Percentiles rank a stretch among this genome's conserved stretches.
Conservation (phyloP, 2,888 invertebrate genomes). For the Hyles lineata region DNA sequence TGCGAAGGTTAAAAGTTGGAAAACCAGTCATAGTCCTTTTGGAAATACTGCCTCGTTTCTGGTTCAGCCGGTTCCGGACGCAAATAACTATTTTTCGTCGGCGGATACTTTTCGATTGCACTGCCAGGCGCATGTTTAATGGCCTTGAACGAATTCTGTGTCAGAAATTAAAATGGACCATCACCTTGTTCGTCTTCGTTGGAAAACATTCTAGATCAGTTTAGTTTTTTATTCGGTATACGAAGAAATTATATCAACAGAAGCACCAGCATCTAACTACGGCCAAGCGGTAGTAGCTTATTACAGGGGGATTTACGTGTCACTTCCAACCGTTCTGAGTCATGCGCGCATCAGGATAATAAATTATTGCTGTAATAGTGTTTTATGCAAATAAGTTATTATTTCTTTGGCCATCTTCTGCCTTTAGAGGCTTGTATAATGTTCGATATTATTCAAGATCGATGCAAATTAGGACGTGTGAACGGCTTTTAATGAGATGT, state of each 20-base stretch:
- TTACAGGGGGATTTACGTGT: conserved; percentile 13
- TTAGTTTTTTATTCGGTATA: not conserved
- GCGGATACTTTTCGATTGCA: no score
- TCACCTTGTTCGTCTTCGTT: no score
- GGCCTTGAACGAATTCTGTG: no score
- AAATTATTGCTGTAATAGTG: not conserved
- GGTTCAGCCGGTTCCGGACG: no score
- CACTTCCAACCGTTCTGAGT: conserved; percentile 4
- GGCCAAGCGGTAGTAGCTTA: conserved; percentile 4
- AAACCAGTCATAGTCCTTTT: no score
- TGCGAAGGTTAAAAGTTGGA: no score
- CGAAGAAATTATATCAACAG: not conserved
- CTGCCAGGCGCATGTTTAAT: no score
- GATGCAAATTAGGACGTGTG: not conserved
- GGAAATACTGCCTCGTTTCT: no score
- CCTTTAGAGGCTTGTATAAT: not conserved
- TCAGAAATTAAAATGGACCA: no score
- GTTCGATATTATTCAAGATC: not conserved
- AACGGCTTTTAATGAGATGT: no score
- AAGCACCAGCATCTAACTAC: not conserved
- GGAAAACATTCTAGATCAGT: no score
- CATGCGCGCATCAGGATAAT: conserved; percentile 12
- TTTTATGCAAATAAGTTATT: not conserved
- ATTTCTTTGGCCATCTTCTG: not conserved
- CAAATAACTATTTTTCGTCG: no score